Conservation (phyloP, 2,888 invertebrate species). For the Drosophila affinis region DNA sequence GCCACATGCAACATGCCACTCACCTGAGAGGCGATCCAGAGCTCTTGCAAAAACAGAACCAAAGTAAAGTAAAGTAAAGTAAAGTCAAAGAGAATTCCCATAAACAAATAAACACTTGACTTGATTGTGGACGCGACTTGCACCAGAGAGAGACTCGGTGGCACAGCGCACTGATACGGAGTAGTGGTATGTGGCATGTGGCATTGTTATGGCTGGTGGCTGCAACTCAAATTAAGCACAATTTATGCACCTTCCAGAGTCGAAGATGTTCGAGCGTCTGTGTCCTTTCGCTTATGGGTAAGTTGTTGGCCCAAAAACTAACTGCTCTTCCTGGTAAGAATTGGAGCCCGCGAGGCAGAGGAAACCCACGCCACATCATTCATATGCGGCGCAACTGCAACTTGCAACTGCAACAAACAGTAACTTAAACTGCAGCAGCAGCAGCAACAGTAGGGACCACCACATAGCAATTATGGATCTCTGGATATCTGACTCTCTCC, state of each 20-base stretch:
- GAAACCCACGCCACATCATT: constrained; percentile 76
- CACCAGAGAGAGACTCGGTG: neutral
- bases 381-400: constrained; percentile 50
- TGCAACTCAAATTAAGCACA: constrained; percentile 74
- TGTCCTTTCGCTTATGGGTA: neutral
- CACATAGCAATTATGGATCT: constrained; percentile 68
- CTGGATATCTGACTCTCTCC: constrained; percentile 1
- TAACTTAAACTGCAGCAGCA: constrained; percentile 6
- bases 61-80: constrained; percentile 9
- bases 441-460: constrained; percentile 43
- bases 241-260: constrained; percentile 62
- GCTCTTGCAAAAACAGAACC: constrained; percentile 17
- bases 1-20: constrained; percentile 71
- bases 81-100: constrained; percentile 42
- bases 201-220: constrained; percentile 30
- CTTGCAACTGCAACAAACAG: constrained; percentile 5
- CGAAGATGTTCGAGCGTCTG: neutral
- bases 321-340: neutral
- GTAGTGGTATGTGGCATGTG: neutral
- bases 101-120: constrained; percentile 82
- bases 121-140: constrained; percentile 72
- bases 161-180: neutral
- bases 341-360: constrained; percentile 42
- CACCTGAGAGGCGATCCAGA: constrained; percentile 42
- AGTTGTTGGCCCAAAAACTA: neutral